Evolutionary conservation across 2,888 invertebrate genomes (phyloP), one percentile per base, ranked within the genome.

Genomic region (Philhelius pedissequus): DNA sequence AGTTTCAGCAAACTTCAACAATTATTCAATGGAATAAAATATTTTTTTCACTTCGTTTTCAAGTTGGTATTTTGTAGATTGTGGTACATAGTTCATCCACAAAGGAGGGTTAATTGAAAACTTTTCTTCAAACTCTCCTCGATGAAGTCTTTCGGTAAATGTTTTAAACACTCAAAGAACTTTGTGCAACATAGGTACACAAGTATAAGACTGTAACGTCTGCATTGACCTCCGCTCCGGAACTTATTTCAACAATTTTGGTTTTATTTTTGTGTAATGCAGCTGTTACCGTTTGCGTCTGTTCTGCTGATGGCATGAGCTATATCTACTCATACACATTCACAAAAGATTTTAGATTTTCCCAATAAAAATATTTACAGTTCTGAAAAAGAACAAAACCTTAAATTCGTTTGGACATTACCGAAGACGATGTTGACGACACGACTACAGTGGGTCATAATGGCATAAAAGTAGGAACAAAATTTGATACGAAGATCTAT

Each of bases 101-200:
- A 35, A 22, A 58, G 27, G 43, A 38, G 52, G 50, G 73, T 45
- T 27, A 80, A 64, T 45, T 69, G 20, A n/a, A 80, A 80, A 80
- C 69, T 80, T 80, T 75, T 50, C 43, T 27, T 35, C 18, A 27
- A 74, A 35, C 27, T 43, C 73, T 73, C 15, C 56, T 56, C 56
- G n/a, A 62, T 58, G 62, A 43, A 69, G 56, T 80, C 45, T 80
- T 70, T 80, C 18, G 5, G 58, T 68, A 48, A 78, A 78, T 69
- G 52, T 75, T 75, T 70, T 52, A 69, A 60, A 56, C 69, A 62
- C 43, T 80, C 54, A 22, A 48, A 48, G 25, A 80, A 70, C 75
- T 80, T 64, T 56, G 40, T 25, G 2, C 27, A 60, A 32, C 52
- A 9, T 25, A 60, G 56, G 32, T 60, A 30, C 58, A 74, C 52